Conservation (phyloP, 2,797 vertebrate species). For the Acanthurus leucopareius region DNA sequence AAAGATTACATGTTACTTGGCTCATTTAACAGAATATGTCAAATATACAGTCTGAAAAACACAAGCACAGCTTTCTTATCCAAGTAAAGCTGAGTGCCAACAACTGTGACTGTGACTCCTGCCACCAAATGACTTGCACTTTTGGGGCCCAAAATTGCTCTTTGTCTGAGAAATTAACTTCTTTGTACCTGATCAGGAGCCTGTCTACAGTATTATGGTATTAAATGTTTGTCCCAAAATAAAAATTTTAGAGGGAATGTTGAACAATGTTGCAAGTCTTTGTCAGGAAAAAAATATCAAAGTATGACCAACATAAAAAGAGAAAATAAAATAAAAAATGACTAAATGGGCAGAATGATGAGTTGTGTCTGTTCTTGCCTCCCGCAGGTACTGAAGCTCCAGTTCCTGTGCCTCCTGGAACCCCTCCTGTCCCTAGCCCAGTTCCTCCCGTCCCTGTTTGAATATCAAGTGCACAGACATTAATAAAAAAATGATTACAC, state of each 20-base stretch:
- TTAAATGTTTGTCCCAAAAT: constrained; percentile 4
- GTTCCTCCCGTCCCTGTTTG: constrained; percentile 67
- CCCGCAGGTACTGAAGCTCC: constrained; percentile 68
- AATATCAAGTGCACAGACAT: constrained; percentile 34
- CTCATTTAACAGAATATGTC: constrained; percentile 8
- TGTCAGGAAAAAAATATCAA: too few relatives aligned
- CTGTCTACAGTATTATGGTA: not conserved
- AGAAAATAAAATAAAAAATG: not conserved
- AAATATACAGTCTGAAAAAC: constrained; percentile 33
- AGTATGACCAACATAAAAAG: not conserved
- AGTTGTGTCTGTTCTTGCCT: constrained; percentile 61
- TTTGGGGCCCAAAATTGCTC: constrained; percentile 14
- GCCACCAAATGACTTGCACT: not conserved
- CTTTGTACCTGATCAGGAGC: constrained; percentile 3
- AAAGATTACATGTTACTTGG: constrained; percentile 38
- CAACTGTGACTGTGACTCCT: constrained; percentile 35
- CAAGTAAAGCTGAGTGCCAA: constrained; percentile 7
- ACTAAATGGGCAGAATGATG: constrained; percentile 5
- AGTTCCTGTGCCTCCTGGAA: constrained; percentile 68
- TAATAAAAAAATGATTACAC: constrained; percentile 6
- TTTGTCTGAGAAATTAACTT: constrained; percentile 7
- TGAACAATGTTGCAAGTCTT: not conserved
- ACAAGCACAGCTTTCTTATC: constrained; percentile 3
- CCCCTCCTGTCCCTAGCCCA: constrained; percentile 59
- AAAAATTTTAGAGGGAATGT: not conserved